A percentile compares a stretch with the other conserved stretches of the same genome.
phyloP scores from a whole-genome alignment of 2,888 invertebrate genomes.

The Myopa testacea region DNA sequence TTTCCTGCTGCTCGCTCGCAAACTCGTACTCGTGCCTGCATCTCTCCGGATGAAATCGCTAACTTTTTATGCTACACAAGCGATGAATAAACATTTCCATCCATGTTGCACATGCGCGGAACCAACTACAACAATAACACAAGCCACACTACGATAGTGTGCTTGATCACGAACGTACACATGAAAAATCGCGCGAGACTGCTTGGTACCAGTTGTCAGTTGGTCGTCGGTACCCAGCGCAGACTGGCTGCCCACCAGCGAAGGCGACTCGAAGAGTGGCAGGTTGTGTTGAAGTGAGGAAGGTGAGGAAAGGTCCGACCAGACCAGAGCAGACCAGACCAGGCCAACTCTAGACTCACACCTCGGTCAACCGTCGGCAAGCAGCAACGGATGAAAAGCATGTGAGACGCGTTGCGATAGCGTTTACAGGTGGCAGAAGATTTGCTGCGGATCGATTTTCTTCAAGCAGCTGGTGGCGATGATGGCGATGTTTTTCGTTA shows the following conservation, averaged over 20 bases:
- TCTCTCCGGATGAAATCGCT: too few species aligned
- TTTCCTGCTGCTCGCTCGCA: too few species aligned
- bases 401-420: neutral
- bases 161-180: neutral
- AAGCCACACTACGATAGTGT: neutral
- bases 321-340: neutral
- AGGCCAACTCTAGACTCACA: neutral
- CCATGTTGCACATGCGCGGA: neutral
- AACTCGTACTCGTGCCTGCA: too few species aligned
- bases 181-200: slow-evolving; percentile 25
- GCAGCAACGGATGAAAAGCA: neutral
- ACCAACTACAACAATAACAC: neutral
- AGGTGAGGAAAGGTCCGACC: neutral
- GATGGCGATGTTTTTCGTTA: neutral
- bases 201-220: slow-evolving; percentile 35
- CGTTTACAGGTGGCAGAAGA: neutral
- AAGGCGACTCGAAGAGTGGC: neutral
- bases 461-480: too few species aligned
- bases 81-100: neutral
- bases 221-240: slow-evolving; percentile 21
- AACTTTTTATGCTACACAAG: neutral
- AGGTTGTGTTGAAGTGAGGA: neutral
- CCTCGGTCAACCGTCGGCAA: neutral
- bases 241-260: neutral
- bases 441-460: too few species aligned